Base-by-base conservation (phyloP, 2,113 vertebrate genomes). In the Heteronetta atricapilla region DNA sequence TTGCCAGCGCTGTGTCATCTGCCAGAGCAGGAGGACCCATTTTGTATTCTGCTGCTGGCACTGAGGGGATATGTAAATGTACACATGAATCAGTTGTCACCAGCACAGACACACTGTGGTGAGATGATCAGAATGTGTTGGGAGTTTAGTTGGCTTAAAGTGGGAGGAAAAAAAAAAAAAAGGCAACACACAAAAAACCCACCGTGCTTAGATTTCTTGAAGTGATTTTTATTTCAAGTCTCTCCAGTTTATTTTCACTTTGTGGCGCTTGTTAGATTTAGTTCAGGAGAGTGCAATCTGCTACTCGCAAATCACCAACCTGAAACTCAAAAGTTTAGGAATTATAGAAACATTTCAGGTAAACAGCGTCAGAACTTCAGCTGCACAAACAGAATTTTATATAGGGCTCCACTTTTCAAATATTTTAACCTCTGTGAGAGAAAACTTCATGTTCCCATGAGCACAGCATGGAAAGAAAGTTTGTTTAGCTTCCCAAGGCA, bases 51-150 rank as follows among this genome's bases (percentile, higher is more conserved):
- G 98, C 98, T 98, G 98, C 98, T 99, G 98, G 98, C 98, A 98
- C 98, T 92, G 90, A 98, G 97, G 98, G 98, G 98, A 98, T 97
- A 98, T 98, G 98, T 98, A 99, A 98, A 99, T 99, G 98, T 98
- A 98, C 98, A 99, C 98, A 99, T 99, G 98, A 99, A 99, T 99
- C 99, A 99, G 98, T 98, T 99, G 99, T 99, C 99, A 99, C 98
- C 98, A 98, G 97, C 98, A 97, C 98, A 98, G 98, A 99, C 98
- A 98, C 98, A 89, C 98, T 97, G 98, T 96, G 4, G 96, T 96
- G 98, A 99, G 98, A 98, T 96, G 98, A 98, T 97, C 97, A 97
- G 96, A 98, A 98, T 98, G 98, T 97, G 97, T 79, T 95, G 96
- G 96, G 98, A 97, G 97, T 97, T 98, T 97, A 97, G 97, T 97